Conservation (phyloP, 2,113 vertebrate species). For the Amphiprion ocellaris region DNA sequence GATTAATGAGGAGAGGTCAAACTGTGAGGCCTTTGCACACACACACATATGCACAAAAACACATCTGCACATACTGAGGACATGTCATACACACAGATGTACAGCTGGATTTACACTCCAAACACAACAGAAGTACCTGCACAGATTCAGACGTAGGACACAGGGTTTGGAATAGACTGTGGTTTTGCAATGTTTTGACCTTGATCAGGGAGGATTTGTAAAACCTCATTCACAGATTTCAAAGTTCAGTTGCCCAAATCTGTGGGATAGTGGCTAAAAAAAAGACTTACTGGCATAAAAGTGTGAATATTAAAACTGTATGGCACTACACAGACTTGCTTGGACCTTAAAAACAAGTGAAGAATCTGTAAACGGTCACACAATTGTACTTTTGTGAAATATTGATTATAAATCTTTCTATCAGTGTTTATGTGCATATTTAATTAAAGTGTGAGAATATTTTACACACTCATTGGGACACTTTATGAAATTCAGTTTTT, state of each 20-base stretch:
- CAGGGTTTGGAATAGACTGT: neutral
- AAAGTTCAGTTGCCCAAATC: neutral
- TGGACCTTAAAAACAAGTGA: too few relatives aligned
- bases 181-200: neutral
- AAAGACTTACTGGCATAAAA: too few relatives aligned
- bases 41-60: constrained; percentile 10
- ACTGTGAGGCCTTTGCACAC: constrained; percentile 27
- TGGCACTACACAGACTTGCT: too few relatives aligned
- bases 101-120: neutral
- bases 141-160: neutral
- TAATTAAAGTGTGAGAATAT: too few relatives aligned
- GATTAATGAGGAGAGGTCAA: constrained; percentile 76
- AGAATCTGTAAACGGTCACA: too few relatives aligned
- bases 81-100: neutral
- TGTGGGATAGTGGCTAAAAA: too few relatives aligned
- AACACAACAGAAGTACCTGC: neutral
- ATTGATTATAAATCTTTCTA: too few relatives aligned
- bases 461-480: too few relatives aligned
- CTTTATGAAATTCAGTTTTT: too few relatives aligned
- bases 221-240: neutral
- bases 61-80: neutral
- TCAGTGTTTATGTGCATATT: too few relatives aligned
- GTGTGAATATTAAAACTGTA: too few relatives aligned
- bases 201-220: neutral
- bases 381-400: too few relatives aligned